Base-by-base conservation (phyloP, 1,140 invertebrate genomes). In the Zaprionus ghesquierei region DNA sequence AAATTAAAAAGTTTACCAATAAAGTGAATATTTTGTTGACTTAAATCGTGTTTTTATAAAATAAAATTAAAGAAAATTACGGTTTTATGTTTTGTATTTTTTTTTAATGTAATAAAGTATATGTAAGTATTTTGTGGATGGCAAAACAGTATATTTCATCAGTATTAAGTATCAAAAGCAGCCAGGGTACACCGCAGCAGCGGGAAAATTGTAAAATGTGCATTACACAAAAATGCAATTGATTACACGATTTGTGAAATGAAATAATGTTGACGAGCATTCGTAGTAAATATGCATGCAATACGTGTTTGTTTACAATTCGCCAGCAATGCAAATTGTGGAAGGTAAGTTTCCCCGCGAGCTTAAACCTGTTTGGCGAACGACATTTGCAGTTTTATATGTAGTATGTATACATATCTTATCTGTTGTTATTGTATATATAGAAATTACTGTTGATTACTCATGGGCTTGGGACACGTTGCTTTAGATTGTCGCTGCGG, bases 381-480 rank as follows among this genome's bases (percentile, higher is more conserved):
- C 56, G 46, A 49, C 69, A 46, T 58, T 31, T 12, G 5, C 22
- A 46, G 33, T 20, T 51, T 22, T 29, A 33, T 29, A 59, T 54
- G 4, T 33, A 3, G n/a, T 13, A 13, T 13, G 35, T 15, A 9
- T 41, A 13, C 13, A 49, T 82, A 65, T 65, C 66, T 78, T 53
- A 65, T 68, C 69, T 58, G 9, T 4, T 51, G 23, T 51, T n/a
- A n/a, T 25, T 51, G 27, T 51, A 13, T 2, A 50, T 2, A 50
- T 5, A 29, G 53, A 63, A 29, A 65, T 4, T 33, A 25, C 12
- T 58, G 38, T n/a, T 58, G 35, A 71, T 87, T 86, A 81, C 59
- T 81, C 77, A 85, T 70, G 23, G 20, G 29, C 15, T 18, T 13
- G 18, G 38, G 46, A 35, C 33, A 84, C 72, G 81, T 79, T 69